A percentile compares a stretch with the other conserved stretches of the same genome.
These are phyloP conservation scores for Cyaniris semiargus DNA, from an alignment of 2,888 invertebrate species.

Conservation along the genomic window DNA sequence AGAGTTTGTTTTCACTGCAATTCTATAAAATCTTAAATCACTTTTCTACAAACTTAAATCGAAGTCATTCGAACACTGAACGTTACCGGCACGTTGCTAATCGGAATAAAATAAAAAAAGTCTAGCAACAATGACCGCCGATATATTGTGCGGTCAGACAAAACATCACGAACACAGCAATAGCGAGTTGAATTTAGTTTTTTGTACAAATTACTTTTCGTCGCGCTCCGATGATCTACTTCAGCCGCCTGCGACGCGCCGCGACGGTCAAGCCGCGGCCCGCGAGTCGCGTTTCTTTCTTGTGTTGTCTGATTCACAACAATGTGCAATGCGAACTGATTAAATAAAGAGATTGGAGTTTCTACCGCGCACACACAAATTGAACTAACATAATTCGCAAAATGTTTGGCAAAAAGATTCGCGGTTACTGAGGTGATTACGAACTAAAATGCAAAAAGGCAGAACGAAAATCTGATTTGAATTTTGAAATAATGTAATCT, in stretches of 20 bases:
- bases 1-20: slow-evolving; percentile 43
- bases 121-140: slow-evolving; percentile 74
- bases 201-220: slow-evolving; percentile 80
- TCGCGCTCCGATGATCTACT: slow-evolving; percentile 76
- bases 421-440: too few relatives aligned
- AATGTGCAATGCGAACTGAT: slow-evolving; percentile 25
- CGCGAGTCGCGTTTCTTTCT: slow-evolving; percentile 47
- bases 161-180: slow-evolving; percentile 76
- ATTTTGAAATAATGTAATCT: too few relatives aligned
- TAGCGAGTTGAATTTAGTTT: slow-evolving; percentile 78
- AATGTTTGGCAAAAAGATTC: neutral
- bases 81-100: slow-evolving; percentile 72
- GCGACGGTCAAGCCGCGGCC: slow-evolving; percentile 60
- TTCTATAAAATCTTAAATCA: slow-evolving; percentile 36
- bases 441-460: neutral
- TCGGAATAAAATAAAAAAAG: slow-evolving; percentile 63
- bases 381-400: neutral
- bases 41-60: slow-evolving; percentile 50
- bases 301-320: slow-evolving; percentile 40
- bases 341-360: slow-evolving; percentile 1
- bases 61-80: slow-evolving; percentile 58
- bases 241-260: slow-evolving; percentile 55
- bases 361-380: neutral
- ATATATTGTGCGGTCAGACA: slow-evolving; percentile 79
- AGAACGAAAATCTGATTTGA: neutral